These are phyloP conservation scores for Cydia strobilella DNA, from an alignment of 1,140 invertebrate species.

Conservation along the genomic window DNA sequence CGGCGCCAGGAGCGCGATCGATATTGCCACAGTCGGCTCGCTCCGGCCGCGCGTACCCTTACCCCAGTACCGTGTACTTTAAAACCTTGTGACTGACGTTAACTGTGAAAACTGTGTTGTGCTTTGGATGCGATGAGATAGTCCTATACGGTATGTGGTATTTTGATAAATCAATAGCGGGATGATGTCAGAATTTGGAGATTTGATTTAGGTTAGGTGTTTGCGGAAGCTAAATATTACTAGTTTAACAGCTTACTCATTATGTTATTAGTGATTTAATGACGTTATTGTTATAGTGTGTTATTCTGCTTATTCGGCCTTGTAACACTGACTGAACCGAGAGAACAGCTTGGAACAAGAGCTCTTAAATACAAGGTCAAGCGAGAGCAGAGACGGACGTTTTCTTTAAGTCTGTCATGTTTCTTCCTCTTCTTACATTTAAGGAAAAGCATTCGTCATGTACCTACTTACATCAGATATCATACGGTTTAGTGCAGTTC, in stretches of 20 bases:
- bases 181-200: neutral
- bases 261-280: neutral
- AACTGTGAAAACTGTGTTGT: neutral
- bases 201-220: constrained; percentile 23
- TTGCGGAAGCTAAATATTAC: neutral
- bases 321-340: constrained; percentile 14
- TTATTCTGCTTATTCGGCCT: constrained; percentile 12
- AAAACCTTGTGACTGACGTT: constrained; percentile 27
- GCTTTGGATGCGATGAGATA: constrained; percentile 30
- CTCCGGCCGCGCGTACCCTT: constrained; percentile 9
- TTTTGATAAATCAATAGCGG: constrained; percentile 13
- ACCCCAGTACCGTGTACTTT: neutral
- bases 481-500: too few species aligned
- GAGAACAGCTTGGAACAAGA: constrained; percentile 13
- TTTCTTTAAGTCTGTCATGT: neutral
- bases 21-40: constrained; percentile 49
- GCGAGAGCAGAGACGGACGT: neutral
- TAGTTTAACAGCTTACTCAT: constrained; percentile 16
- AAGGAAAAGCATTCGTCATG: neutral
- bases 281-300: neutral
- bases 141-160: neutral
- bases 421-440: neutral
- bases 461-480: too few species aligned
- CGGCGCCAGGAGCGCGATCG: constrained; percentile 74
- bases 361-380: constrained; percentile 28